Base-by-base conservation (phyloP, 2,888 invertebrate genomes). In the Pachymerium ferrugineum region DNA sequence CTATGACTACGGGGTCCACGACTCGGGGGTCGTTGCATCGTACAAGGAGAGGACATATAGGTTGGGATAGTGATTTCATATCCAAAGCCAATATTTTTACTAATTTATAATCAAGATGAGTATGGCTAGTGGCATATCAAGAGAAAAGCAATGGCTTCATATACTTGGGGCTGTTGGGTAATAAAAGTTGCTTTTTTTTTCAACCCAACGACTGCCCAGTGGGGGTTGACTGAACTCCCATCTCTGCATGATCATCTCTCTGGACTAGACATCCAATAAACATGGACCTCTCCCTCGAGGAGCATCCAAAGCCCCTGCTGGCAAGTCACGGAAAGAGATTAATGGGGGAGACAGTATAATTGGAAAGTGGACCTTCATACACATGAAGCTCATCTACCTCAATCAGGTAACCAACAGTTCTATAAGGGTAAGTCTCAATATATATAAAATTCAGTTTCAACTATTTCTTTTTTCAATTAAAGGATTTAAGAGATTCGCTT, bases 241-340 rank as follows among this genome's bases (percentile, higher is more conserved):
- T 54, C 47, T 54, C 47, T 22, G 47, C 47, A 22, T 54, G 47
- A 54, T 54, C 47, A 54, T 54, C 47, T 54, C 47, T 54, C 47
- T 54, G 47, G 47, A 54, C 47, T 54, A 54, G 47, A 54, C 47
- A 54, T 54, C 47, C 47, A 54, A 54, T 54, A 54, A 54, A 54
- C 47, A 54, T 54, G 47, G 47, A 54, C 47, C 47, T 54, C 47
- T 54, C 47, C 47, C 47, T 54, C 47, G 47, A 54, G 47, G 47
- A 54, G 47, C 47, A 54, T 54, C 47, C 47, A 54, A 54, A 54
- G 47, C 47, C 47, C 47, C 47, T 54, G 47, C 47, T 54, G 47
- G 47, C 47, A 54, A 54, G 47, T 54, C 47, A 54, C 47, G 47
- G 47, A 54, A 54, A 54, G 47, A 54, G 47, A 54, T 54, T 54